Percentiles rank a stretch among this genome's conserved stretches.
These are phyloP conservation scores for Peromyscus aztecus DNA, from an alignment of 2,797 vertebrate genomes.

Conservation along the genomic window DNA sequence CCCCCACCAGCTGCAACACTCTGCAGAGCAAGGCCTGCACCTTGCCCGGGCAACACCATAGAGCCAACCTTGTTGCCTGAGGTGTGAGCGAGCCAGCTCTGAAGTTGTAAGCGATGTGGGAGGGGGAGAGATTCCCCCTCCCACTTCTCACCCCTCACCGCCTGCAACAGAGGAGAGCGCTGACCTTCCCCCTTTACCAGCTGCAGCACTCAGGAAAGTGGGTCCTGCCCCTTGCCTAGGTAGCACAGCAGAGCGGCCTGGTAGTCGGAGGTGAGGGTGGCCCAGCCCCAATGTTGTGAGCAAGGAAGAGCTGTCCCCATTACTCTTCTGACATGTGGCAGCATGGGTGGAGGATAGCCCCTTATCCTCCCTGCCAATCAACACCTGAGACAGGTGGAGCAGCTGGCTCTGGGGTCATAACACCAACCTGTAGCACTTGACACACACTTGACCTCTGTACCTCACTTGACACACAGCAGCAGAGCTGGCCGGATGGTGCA, in stretches of 20 bases:
- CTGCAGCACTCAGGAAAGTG: not conserved
- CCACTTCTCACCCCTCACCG: not conserved
- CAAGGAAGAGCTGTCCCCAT: not conserved
- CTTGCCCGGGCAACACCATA: not conserved
- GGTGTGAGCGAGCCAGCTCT: not conserved
- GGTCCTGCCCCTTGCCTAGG: not conserved
- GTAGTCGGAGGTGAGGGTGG: not conserved
- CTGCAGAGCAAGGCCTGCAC: not conserved
- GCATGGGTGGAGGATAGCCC: not conserved
- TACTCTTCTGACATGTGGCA: not conserved
- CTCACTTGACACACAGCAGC: not conserved
- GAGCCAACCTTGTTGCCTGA: not conserved
- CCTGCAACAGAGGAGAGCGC: not conserved
- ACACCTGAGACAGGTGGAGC: not conserved
- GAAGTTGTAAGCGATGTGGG: not conserved
- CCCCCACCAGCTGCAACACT: not conserved
- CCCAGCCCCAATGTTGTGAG: not conserved
- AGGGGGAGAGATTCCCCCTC: not conserved
- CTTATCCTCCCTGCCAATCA: not conserved
- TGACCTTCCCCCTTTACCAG: not conserved
- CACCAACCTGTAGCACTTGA: not conserved
- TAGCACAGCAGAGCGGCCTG: not conserved
- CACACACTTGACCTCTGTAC: too few species aligned
- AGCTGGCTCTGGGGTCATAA: not conserved
- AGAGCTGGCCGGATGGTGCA: not conserved